phyloP scores from a whole-genome alignment of 1,140 invertebrate species.

The Atta texana region DNA sequence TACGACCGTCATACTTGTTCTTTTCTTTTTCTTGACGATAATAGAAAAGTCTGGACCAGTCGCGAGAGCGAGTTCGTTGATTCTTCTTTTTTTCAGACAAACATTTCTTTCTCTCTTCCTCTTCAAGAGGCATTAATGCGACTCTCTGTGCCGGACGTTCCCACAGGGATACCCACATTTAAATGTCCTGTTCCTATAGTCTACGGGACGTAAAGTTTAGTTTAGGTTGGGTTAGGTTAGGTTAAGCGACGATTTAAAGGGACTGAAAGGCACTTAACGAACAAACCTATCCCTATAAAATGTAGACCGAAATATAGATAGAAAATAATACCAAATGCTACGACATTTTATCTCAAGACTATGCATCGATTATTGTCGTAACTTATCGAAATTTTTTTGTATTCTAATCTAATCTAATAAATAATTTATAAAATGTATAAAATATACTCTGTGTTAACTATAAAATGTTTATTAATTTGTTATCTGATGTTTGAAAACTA shows the following conservation, averaged over 20 bases:
- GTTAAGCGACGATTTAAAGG: slow-evolving; percentile 72
- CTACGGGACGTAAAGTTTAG: slow-evolving; percentile 27
- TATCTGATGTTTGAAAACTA: neutral
- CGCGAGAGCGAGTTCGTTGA: slow-evolving; percentile 69
- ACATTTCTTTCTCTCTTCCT: slow-evolving; percentile 44
- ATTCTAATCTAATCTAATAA: too few species aligned
- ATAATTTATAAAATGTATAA: too few species aligned
- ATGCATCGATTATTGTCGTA: neutral
- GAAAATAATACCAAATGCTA: neutral
- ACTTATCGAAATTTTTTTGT: neutral
- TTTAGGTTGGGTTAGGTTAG: slow-evolving; percentile 69
- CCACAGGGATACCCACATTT: slow-evolving; percentile 78
- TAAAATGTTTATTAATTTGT: neutral
- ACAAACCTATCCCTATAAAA: neutral
- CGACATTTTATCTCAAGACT: neutral
- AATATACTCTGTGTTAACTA: neutral
- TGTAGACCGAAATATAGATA: neutral
- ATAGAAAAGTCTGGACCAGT: slow-evolving; percentile 68
- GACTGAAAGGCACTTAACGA: slow-evolving; percentile 47
- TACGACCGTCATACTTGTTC: neutral
- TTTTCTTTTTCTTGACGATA: slow-evolving; percentile 36
- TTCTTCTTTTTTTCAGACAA: slow-evolving; percentile 55
- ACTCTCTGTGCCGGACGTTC: slow-evolving; percentile 75
- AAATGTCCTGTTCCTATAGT: slow-evolving; percentile 75
- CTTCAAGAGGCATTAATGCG: slow-evolving; percentile 64